These are phyloP conservation scores for Tenthredo amoena DNA, from an alignment of 2,888 invertebrate genomes.

Conservation along the genomic window DNA sequence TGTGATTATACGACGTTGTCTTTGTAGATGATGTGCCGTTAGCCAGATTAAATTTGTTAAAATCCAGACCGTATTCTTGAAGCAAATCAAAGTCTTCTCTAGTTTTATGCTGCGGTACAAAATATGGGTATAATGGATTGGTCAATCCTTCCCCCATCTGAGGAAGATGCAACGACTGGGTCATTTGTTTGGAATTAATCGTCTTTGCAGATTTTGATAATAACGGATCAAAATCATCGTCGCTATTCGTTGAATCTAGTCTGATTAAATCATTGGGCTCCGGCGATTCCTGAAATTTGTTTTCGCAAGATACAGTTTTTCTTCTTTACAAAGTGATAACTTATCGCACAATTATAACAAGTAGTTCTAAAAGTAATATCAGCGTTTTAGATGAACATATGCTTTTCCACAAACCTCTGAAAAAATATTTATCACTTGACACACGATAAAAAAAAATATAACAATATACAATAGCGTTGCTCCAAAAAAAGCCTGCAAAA, in stretches of 20 bases:
- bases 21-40: slow-evolving; percentile 68
- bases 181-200: slow-evolving; percentile 75
- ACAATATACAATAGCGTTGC: background rate
- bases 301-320: background rate
- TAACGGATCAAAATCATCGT: slow-evolving; percentile 86
- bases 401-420: background rate
- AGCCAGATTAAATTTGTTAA: slow-evolving; percentile 80
- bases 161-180: slow-evolving; percentile 72
- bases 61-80: slow-evolving; percentile 87
- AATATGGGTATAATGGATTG: slow-evolving; percentile 80
- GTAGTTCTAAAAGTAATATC: background rate
- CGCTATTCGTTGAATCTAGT: slow-evolving; percentile 83
- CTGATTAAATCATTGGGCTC: slow-evolving; percentile 82
- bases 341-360: background rate
- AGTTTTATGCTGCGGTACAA: slow-evolving; percentile 75
- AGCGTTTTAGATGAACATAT: background rate
- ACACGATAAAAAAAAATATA: slow-evolving; percentile 2
- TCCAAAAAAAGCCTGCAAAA: slow-evolving; percentile 3
- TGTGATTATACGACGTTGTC: slow-evolving; percentile 61
- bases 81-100: slow-evolving; percentile 83
- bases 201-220: slow-evolving; percentile 78
- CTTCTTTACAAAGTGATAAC: background rate
- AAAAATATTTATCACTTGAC: background rate
- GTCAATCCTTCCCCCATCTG: slow-evolving; percentile 74
- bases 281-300: slow-evolving; percentile 64